Conservation (phyloP, 2,113 vertebrate species). For the Lathamus discolor region DNA sequence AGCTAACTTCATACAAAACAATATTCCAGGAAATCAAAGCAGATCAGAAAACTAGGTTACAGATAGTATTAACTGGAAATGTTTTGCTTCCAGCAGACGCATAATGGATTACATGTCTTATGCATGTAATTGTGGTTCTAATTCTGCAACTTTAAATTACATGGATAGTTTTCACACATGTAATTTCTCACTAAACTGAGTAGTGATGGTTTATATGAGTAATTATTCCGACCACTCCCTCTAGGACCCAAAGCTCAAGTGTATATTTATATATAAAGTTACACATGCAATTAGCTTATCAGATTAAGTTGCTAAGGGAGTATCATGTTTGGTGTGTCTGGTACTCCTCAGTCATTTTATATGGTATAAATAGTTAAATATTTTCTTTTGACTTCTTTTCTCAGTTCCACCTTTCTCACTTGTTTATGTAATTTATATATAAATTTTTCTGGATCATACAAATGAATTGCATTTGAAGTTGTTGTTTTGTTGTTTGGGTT, state of each 20-base stretch:
- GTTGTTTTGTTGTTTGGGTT: not conserved
- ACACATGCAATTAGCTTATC: constrained; percentile 25
- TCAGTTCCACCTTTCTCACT: not conserved
- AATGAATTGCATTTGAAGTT: not conserved
- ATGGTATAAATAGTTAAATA: constrained; percentile 38
- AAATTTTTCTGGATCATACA: not conserved
- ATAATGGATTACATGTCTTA: not conserved
- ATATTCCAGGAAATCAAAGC: not conserved
- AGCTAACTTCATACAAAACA: not conserved
- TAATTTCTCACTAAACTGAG: not conserved
- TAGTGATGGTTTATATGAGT: not conserved
- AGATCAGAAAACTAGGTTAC: constrained; percentile 12
- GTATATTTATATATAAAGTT: not conserved
- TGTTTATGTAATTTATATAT: not conserved
- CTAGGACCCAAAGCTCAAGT: not conserved
- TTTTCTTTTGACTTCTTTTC: not conserved
- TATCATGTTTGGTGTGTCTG: constrained; percentile 7
- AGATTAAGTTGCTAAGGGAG: not conserved
- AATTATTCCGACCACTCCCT: not conserved
- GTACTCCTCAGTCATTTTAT: not conserved
- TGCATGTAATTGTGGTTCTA: not conserved
- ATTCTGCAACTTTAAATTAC: constrained; percentile 14
- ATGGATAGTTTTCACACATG: not conserved
- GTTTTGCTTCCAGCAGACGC: not conserved
- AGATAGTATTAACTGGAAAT: not conserved